These are phyloP conservation scores for Pocillopora grandis DNA, from an alignment of 92 coral and sea anemone species.

Conservation along the genomic window DNA sequence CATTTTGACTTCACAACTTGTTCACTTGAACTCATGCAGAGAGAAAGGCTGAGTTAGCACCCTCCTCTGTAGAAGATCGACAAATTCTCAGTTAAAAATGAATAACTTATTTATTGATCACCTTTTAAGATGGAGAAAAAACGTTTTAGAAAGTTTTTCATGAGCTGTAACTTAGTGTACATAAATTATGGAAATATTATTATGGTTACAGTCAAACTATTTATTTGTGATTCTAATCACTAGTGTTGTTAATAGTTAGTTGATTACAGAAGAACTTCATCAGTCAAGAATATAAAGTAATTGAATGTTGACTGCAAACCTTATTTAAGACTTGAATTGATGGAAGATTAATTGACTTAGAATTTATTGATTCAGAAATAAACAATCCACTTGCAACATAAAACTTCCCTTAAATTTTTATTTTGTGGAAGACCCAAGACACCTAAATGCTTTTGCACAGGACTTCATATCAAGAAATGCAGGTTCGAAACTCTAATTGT, in stretches of 20 bases:
- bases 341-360: background rate
- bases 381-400: conserved; percentile 12
- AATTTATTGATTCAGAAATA: background rate
- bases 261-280: background rate
- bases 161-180: conserved; percentile 21
- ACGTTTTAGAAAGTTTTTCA: conserved; percentile 23
- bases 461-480: no score
- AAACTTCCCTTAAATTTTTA: no score
- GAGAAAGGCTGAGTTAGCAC: conserved; percentile 2
- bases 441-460: no score
- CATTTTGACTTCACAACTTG: background rate
- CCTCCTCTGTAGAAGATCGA: background rate
- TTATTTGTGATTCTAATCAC: conserved; percentile 21
- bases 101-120: conserved; percentile 27
- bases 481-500: no score
- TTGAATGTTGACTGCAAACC: conserved; percentile 14
- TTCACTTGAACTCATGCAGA: background rate
- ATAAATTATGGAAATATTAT: conserved; percentile 8
- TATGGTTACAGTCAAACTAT: conserved; percentile 27
- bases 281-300: conserved; percentile 27
- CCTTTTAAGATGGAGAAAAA: conserved; percentile 6
- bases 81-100: background rate
- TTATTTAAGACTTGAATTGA: conserved; percentile 40
- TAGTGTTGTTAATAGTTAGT: background rate
- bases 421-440: no score